phyloP scores from a whole-genome alignment of 1,140 invertebrate genomes.

The Dinothrombium tinctorium region DNA sequence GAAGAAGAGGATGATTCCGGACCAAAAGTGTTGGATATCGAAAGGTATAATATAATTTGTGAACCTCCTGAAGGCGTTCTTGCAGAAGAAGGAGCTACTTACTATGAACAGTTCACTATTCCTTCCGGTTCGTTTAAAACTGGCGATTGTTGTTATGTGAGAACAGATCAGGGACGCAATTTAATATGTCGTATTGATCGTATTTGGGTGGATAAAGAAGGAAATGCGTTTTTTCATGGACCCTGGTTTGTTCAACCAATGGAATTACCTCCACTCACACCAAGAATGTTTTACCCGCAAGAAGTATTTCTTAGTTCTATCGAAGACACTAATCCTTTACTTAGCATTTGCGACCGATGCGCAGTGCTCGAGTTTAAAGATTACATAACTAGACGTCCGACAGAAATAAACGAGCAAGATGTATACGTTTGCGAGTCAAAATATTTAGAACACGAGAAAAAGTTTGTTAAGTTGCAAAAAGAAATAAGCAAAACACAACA shows the following conservation, averaged over 20 bases:
- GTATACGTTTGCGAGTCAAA: constrained; percentile 78
- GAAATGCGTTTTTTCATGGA: constrained; percentile 69
- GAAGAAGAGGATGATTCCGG: constrained; percentile 7
- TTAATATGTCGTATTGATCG: constrained; percentile 78
- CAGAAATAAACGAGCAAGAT: constrained; percentile 75
- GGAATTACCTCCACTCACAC: constrained; percentile 46
- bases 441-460: constrained; percentile 65
- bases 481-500: constrained; percentile 7
- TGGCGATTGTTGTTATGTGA: constrained; percentile 76
- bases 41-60: constrained; percentile 5
- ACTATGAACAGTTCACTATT: constrained; percentile 77
- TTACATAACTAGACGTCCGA: constrained; percentile 67
- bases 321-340: constrained; percentile 68
- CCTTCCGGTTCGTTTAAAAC: constrained; percentile 55
- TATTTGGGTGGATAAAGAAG: constrained; percentile 65
- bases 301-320: constrained; percentile 77
- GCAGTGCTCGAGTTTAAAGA: constrained; percentile 69
- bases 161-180: constrained; percentile 56
- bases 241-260: constrained; percentile 69
- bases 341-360: constrained; percentile 73
- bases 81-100: constrained; percentile 38
- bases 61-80: not conserved
- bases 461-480: constrained; percentile 42
- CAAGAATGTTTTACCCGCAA: constrained; percentile 68
- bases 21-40: constrained; percentile 5